A percentile compares a stretch with the other conserved stretches of the same genome.
Evolutionary conservation across 2,113 vertebrate species (phyloP).

Genomic region (Caloenas nicobarica): DNA sequence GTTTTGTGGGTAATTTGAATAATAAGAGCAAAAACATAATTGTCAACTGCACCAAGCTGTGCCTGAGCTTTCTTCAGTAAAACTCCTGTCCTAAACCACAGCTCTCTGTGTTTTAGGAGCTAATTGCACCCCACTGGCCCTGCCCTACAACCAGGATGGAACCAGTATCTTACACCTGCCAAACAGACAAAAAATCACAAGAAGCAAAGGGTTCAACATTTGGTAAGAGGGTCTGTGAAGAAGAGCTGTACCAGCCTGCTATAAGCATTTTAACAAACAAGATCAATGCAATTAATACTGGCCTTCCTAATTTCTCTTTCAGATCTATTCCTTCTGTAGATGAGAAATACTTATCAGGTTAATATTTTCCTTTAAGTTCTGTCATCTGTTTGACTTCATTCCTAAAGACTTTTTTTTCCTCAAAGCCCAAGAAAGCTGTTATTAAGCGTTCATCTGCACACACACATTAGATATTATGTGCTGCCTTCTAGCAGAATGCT

Average conservation of each 20-base stretch:
- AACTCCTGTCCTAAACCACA: slow-evolving; percentile 7
- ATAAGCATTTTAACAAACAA: neutral
- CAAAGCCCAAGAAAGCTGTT: neutral
- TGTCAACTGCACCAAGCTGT: neutral
- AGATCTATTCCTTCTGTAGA: neutral
- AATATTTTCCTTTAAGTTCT: slow-evolving; percentile 21
- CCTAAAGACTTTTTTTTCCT: neutral
- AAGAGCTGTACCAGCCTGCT: neutral
- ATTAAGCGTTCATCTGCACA: neutral
- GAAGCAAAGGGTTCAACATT: neutral
- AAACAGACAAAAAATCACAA: neutral
- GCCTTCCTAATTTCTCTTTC: neutral
- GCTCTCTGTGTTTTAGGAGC: neutral
- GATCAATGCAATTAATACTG: neutral
- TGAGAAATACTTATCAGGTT: neutral
- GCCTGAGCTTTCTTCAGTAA: neutral
- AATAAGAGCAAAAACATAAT: slow-evolving; percentile 17
- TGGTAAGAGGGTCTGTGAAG: neutral
- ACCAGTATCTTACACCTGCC: neutral
- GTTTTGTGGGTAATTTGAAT: neutral
- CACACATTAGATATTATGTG: slow-evolving; percentile 8
- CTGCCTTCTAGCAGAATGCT: slow-evolving; percentile 54
- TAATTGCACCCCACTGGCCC: neutral
- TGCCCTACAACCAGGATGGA: neutral
- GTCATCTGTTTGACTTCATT: neutral